Percentiles rank a stretch among this genome's conserved stretches.
These are phyloP conservation scores for Caenorhabditis latens DNA, from an alignment of 1,140 invertebrate genomes.

Conservation along the genomic window DNA sequence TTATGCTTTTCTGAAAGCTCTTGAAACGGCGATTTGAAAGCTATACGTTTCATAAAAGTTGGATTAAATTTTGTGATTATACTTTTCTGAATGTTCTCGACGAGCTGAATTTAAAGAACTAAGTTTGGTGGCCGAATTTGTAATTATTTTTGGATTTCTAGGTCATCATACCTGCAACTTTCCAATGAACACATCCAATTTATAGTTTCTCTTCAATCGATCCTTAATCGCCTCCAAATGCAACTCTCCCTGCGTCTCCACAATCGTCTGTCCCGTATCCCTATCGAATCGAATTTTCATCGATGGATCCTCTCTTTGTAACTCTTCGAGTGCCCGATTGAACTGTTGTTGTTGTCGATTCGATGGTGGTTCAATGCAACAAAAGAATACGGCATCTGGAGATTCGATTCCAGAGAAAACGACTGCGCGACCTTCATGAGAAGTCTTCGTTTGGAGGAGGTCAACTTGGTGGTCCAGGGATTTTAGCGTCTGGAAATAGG, in stretches of 20 bases:
- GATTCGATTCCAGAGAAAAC: constrained; percentile 82
- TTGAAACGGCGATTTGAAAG: no score
- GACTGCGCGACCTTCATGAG: neutral
- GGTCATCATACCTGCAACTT: constrained; percentile 83
- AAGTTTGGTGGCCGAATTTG: no score
- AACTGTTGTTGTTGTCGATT: constrained; percentile 84
- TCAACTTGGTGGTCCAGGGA: neutral
- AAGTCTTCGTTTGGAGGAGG: neutral
- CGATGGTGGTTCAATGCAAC: constrained; percentile 92
- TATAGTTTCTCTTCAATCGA: constrained; percentile 88
- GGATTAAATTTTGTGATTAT: no score
- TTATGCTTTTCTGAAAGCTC: no score
- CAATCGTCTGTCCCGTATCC: constrained; percentile 74
- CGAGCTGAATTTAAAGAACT: no score
- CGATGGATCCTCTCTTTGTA: constrained; percentile 94
- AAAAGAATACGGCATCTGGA: constrained; percentile 95
- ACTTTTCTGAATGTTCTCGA: no score
- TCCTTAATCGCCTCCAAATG: constrained; percentile 95
- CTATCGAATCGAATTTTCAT: constrained; percentile 79
- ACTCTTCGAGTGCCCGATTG: constrained; percentile 87
- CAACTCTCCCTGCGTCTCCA: constrained; percentile 89
- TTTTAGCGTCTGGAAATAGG: neutral
- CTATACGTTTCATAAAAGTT: no score
- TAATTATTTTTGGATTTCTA: neutral
- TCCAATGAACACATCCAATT: constrained; percentile 92